Percentiles rank a stretch among this genome's conserved stretches.
These are phyloP conservation scores for Chlorops oryzae DNA, from an alignment of 1,140 invertebrate species.

Conservation along the genomic window DNA sequence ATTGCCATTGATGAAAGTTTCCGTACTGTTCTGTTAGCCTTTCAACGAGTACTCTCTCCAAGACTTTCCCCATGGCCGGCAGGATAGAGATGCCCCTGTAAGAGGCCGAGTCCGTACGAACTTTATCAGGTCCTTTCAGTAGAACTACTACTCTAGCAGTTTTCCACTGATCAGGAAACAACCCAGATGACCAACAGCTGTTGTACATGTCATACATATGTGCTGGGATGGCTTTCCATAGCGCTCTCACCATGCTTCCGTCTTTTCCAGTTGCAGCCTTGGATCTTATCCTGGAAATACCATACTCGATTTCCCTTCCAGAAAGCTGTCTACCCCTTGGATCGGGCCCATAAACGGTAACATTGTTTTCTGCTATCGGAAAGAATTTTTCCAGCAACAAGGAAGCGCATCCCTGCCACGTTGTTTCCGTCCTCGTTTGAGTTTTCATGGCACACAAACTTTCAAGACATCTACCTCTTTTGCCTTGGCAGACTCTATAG, in stretches of 20 bases:
- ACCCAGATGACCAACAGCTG: neutral
- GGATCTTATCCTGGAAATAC: neutral
- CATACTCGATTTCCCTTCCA: neutral
- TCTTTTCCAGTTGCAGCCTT: neutral
- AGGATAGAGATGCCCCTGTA: slow-evolving; percentile 33
- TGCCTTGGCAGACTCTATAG: too few relatives aligned
- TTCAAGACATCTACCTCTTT: too few relatives aligned
- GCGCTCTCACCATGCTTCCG: slow-evolving; percentile 2
- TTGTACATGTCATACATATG: neutral
- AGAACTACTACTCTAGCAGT: slow-evolving; percentile 22
- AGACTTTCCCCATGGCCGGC: slow-evolving; percentile 24
- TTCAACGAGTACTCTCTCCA: slow-evolving; percentile 22
- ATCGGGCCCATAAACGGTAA: neutral
- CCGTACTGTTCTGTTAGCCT: slow-evolving; percentile 8
- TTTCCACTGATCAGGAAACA: slow-evolving; percentile 18
- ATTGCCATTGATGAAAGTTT: too few relatives aligned
- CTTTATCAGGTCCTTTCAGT: slow-evolving; percentile 16
- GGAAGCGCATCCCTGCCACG: too few relatives aligned
- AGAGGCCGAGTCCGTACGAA: slow-evolving; percentile 14
- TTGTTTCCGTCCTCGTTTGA: too few relatives aligned
- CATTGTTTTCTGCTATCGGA: too few relatives aligned
- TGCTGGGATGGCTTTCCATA: slow-evolving; percentile 5
- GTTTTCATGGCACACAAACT: too few relatives aligned
- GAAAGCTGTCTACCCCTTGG: neutral
- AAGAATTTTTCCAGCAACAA: too few relatives aligned